Base-by-base conservation (phyloP, 2,888 invertebrate genomes). In the Athripsodes cinereus region DNA sequence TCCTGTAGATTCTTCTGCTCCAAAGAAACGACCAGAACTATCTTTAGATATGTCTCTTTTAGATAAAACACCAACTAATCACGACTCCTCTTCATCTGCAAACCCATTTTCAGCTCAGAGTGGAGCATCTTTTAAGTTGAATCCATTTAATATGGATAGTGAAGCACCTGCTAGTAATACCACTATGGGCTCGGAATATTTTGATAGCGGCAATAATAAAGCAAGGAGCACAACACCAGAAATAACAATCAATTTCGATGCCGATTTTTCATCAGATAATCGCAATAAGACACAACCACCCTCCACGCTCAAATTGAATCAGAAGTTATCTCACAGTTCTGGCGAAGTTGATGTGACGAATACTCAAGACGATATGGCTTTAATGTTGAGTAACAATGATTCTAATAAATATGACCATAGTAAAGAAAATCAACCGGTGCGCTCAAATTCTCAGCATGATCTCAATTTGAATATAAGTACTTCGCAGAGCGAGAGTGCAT, bases 401-500 rank as follows among this genome's bases (percentile, higher is more conserved):
- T 57, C 74, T 66, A 59, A 73, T 73, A 48, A 20, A 19, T 59
- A 51, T 20, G 59, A 55, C 16, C n/a, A 16, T n/a, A 48, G 2
- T n/a, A 55, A 58, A 40, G 55, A 56, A 1, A 54, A 50, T 18
- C 50, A 48, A 40, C 61, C 59, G 21, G 70, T 73, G 22, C 74
- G 84, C 8, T 83, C 82, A 1, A 82, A 77, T 65, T 84, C 83
- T 2, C 85, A 83, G 69, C 85, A 81, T 40, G 87, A 90, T 66
- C 79, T 90, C 19, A 80, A 81, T 22, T 68, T 87, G 66, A 87
- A 85, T 65, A 86, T 92, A 63, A 84, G 85, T 1, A 83, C 87
- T 61, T 88, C 89, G 1, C 89, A 90, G 67, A 89, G 89, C 67
- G 91, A 92, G 68, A 89, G 87, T 2, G 88, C 90, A 48, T 71